Evolutionary conservation across 2,113 vertebrate genomes (phyloP), one percentile per base, ranked within the genome.

Genomic region (Aldabrachelys gigantea): DNA sequence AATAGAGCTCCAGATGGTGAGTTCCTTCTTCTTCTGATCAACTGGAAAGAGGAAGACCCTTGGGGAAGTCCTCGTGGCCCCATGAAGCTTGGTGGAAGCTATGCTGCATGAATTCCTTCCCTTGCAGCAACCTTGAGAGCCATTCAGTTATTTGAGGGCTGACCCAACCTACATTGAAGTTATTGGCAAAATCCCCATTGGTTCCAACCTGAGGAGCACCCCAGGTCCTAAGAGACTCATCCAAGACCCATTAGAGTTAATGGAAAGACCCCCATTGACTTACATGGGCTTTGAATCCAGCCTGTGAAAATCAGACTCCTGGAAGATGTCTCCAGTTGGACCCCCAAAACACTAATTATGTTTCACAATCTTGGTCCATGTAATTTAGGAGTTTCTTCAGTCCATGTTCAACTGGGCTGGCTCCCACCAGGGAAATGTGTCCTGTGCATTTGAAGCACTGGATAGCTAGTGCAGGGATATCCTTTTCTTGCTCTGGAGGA

Each of bases 101-200:
- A 53, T 27, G 1, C 41, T 29, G 29, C 78, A 44, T 38, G 0
- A 0, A 22, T 62, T 0, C 0, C 25, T 62, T 62, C 11, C 13
- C 25, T 62, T 62, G 52, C 29, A 62, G 27, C 59, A 62, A 12
- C 59, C 25, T 62, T 6, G 13, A 62, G 59, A 62, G 59, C 25
- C 29, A 2, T 62, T 14, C 25, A 13, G 29, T 27, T 62, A 13
- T 62, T 62, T 62, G 59, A 62, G 29, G 59, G 11, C 11, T 31
- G 59, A 62, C 59, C 13, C 27, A 31, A 14, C 27, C 59, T 29
- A 62, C 59, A 11, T 6, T 31, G 59, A 69, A 8, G 17, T n/a
- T 31, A 69, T 4, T 35, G 62, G 62, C 31, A n/a, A 69, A 69
- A 69, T 14, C 35, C 31, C 35, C 12, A 57, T 57, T 27, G 25